Conservation (phyloP, 2,888 invertebrate genomes). For the Cataglyphis cursor region DNA sequence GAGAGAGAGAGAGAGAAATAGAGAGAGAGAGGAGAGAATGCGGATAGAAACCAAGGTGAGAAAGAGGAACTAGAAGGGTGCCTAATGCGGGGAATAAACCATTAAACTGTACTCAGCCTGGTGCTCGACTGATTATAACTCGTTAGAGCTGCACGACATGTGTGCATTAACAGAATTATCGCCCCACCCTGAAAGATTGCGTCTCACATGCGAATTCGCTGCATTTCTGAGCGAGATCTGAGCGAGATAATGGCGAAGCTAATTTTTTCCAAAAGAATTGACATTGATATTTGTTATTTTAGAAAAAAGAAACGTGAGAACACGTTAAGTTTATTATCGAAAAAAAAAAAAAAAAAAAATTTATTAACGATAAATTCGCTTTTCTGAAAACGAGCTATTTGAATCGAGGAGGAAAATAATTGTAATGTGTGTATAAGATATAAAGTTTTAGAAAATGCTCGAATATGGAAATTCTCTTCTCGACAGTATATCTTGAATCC, state of each 20-base stretch:
- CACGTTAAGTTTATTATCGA: not conserved
- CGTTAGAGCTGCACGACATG: slow-evolving; percentile 81
- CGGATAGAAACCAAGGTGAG: slow-evolving; percentile 28
- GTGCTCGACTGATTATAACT: slow-evolving; percentile 81
- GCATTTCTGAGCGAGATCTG: slow-evolving; percentile 13
- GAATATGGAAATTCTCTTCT: not conserved
- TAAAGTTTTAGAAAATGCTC: not conserved
- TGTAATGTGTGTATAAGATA: not conserved
- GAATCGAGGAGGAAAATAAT: not conserved
- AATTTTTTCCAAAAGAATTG: not conserved
- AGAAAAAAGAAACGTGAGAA: not conserved
- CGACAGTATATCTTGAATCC: not conserved
- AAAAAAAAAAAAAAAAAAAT: not conserved
- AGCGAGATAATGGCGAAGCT: not conserved
- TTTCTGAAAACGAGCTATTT: not conserved
- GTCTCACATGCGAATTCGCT: slow-evolving; percentile 12
- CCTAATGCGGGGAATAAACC: slow-evolving; percentile 79
- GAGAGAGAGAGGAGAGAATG: slow-evolving; percentile 32
- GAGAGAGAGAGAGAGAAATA: not conserved
- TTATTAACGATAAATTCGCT: not conserved
- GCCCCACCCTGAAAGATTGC: slow-evolving; percentile 38
- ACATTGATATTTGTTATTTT: not conserved
- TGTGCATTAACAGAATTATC: slow-evolving; percentile 81
- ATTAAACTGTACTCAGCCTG: slow-evolving; percentile 82
- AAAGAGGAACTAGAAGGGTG: slow-evolving; percentile 58